phyloP scores from a whole-genome alignment of 2,888 invertebrate genomes.

The Criorhina ranunculi region DNA sequence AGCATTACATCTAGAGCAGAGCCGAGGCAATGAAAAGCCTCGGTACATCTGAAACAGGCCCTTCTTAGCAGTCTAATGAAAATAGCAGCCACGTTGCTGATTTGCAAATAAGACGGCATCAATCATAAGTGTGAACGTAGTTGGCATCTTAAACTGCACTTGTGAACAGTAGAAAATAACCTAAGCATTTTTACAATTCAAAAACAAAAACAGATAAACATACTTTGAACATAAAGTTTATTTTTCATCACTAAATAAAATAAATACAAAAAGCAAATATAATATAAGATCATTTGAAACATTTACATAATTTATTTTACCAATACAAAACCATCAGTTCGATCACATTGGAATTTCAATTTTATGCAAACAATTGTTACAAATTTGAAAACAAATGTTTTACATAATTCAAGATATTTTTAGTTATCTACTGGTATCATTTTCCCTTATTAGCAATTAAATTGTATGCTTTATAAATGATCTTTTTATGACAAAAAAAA shows the following conservation, averaged over 20 bases:
- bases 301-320: conserved; percentile 1
- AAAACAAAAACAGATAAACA: background rate
- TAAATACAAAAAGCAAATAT: conserved; percentile 21
- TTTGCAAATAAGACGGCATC: no score
- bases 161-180: no score
- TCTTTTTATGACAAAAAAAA: conserved; percentile 3
- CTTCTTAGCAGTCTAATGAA: no score
- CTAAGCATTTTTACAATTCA: background rate
- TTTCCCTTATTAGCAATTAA: conserved; percentile 22
- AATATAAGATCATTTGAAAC: conserved; percentile 6
- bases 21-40: no score
- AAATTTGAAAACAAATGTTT: conserved; percentile 10
- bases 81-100: no score
- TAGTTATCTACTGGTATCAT: conserved; percentile 15
- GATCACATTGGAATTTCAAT: conserved; percentile 13
- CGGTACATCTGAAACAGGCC: no score
- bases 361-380: no score
- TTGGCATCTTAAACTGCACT: no score
- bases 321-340: background rate
- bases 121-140: no score
- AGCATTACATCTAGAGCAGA: no score
- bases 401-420: conserved; percentile 2
- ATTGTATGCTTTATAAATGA: conserved; percentile 21
- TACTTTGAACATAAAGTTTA: background rate
- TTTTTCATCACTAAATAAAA: conserved; percentile 10